These are phyloP conservation scores for Festucalex cinctus DNA, from an alignment of 2,113 vertebrate species.

Conservation along the genomic window DNA sequence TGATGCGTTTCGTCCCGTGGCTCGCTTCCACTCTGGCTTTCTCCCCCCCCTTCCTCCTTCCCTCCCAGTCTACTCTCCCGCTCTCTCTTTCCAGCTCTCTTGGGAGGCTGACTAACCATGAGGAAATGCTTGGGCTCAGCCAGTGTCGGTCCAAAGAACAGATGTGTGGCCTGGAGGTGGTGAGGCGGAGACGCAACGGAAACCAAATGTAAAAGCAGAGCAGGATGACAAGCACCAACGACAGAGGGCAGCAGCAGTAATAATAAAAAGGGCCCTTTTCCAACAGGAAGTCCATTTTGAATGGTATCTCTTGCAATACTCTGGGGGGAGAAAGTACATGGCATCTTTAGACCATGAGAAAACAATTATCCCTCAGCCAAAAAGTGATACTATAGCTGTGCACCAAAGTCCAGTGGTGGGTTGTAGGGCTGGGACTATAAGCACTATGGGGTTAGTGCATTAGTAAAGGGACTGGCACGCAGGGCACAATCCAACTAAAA, in stretches of 20 bases:
- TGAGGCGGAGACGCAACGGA: conserved; percentile 66
- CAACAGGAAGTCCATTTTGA: conserved; percentile 27
- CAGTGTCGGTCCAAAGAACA: conserved; percentile 64
- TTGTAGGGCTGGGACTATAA: too few relatives aligned
- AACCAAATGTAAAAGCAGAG: conserved; percentile 66
- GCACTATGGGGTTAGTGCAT: too few relatives aligned
- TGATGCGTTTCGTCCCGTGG: conserved; percentile 65
- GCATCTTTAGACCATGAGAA: not conserved
- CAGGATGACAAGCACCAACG: conserved; percentile 58
- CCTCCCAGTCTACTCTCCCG: conserved; percentile 5
- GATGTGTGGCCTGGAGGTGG: conserved; percentile 72
- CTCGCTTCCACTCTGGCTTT: conserved; percentile 52
- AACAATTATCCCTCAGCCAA: not conserved
- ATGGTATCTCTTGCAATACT: not conserved
- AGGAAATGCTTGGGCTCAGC: conserved; percentile 69
- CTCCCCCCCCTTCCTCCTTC: conserved; percentile 18
- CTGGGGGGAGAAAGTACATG: not conserved
- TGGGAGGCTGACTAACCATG: conserved; percentile 68
- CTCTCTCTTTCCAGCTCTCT: conserved; percentile 51
- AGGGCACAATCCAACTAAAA: too few relatives aligned
- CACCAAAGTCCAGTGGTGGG: too few relatives aligned
- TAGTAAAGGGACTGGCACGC: too few relatives aligned
- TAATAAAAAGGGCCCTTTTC: conserved; percentile 30
- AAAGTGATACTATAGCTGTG: not conserved
- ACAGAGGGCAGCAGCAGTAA: conserved; percentile 43